Evolutionary conservation across 2,888 invertebrate species (phyloP).

Genomic region (Lathronympha strigana): DNA sequence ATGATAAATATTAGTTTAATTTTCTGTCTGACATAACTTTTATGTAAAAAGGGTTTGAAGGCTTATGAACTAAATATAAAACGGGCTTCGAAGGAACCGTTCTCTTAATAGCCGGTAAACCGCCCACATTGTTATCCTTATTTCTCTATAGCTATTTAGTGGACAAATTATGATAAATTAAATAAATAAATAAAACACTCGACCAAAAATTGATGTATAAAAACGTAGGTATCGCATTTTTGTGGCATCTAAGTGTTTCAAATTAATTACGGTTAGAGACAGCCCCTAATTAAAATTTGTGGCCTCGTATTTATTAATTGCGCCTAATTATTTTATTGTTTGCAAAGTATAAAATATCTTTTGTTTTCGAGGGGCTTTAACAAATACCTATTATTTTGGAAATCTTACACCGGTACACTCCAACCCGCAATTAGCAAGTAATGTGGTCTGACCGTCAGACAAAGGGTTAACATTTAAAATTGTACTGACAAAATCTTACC

Average conservation of each 20-base stretch:
- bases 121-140: no score
- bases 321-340: conserved; percentile 29
- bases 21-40: no score
- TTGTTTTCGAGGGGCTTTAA: not conserved
- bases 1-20: no score
- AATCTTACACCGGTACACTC: no score
- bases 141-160: not conserved
- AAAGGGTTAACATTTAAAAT: not conserved
- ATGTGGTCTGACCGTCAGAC: not conserved
- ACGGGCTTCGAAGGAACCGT: no score
- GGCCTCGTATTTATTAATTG: conserved; percentile 51
- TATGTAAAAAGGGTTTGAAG: no score
- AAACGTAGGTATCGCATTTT: conserved; percentile 1
- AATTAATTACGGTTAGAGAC: conserved; percentile 51
- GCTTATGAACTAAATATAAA: no score
- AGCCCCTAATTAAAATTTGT: conserved; percentile 54
- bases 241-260: conserved; percentile 30
- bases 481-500: no score
- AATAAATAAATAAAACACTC: not conserved
- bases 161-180: not conserved
- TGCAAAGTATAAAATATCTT: conserved; percentile 22
- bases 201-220: not conserved
- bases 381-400: not conserved
- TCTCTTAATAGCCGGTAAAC: no score
- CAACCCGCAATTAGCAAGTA: not conserved